Evolutionary conservation across 2,888 invertebrate species (phyloP).

Genomic region (Drosophila phalerata): DNA sequence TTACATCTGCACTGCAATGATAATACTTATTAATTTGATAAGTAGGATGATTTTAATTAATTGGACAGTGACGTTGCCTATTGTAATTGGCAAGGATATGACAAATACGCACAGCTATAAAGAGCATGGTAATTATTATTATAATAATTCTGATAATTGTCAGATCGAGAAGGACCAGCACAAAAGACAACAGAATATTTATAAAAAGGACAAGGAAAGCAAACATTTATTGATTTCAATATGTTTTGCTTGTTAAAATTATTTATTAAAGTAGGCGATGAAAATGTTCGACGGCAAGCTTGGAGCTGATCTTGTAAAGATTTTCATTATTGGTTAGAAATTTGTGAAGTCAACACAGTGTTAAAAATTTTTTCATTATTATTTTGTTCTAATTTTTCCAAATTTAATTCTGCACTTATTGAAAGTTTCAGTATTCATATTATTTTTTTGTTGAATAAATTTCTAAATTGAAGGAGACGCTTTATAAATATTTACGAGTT

Average conservation of each 20-base stretch:
- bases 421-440: not conserved
- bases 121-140: not conserved
- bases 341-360: conserved; percentile 49
- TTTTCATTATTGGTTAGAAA: conserved; percentile 17
- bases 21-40: too few relatives aligned
- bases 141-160: too few relatives aligned
- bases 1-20: too few relatives aligned
- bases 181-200: not conserved
- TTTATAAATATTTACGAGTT: not conserved
- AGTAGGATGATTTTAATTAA: too few relatives aligned
- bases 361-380: conserved; percentile 39
- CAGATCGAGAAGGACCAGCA: not conserved
- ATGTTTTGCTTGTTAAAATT: not conserved
- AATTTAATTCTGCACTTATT: conserved; percentile 5
- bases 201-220: not conserved
- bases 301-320: not conserved
- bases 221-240: not conserved
- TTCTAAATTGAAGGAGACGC: not conserved
- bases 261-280: conserved; percentile 28
- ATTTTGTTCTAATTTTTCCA: conserved; percentile 47
- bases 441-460: not conserved
- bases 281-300: not conserved
- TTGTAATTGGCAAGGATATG: too few relatives aligned
- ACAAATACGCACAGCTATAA: too few relatives aligned
- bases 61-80: too few relatives aligned